Percentiles rank a stretch among this genome's conserved stretches.
Conservation (phyloP, 2,113 vertebrate species). For the Alethe diademata region DNA sequence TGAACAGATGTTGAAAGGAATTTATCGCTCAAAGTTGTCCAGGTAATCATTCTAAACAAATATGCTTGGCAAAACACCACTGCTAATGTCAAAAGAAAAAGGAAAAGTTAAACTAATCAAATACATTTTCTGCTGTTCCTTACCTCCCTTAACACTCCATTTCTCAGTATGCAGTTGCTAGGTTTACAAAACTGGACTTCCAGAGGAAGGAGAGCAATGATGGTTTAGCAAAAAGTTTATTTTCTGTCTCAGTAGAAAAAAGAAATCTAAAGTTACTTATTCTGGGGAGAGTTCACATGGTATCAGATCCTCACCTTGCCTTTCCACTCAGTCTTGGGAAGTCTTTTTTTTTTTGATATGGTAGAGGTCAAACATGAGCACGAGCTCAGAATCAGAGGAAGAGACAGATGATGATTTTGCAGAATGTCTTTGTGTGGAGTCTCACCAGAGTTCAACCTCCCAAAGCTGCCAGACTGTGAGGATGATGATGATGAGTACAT, state of each 20-base stretch:
- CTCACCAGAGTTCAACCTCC: neutral
- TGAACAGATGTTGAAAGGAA: neutral
- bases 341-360: neutral
- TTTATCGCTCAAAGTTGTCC: neutral
- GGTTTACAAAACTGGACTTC: neutral
- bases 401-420: neutral
- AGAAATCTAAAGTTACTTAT: neutral
- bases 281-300: neutral
- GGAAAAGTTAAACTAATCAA: neutral
- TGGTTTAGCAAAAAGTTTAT: neutral
- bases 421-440: neutral
- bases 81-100: neutral
- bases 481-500: neutral
- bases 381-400: neutral
- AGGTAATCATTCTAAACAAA: neutral
- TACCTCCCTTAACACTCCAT: neutral
- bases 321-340: neutral
- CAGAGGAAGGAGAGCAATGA: neutral
- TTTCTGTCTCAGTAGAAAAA: neutral
- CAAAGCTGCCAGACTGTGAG: neutral
- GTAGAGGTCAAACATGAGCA: neutral
- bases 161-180: neutral
- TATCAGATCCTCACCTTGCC: neutral
- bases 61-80: rapidly evolving
- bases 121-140: neutral